These are phyloP conservation scores for Coregonus suidteri DNA, from an alignment of 2,797 vertebrate genomes.

Conservation along the genomic window DNA sequence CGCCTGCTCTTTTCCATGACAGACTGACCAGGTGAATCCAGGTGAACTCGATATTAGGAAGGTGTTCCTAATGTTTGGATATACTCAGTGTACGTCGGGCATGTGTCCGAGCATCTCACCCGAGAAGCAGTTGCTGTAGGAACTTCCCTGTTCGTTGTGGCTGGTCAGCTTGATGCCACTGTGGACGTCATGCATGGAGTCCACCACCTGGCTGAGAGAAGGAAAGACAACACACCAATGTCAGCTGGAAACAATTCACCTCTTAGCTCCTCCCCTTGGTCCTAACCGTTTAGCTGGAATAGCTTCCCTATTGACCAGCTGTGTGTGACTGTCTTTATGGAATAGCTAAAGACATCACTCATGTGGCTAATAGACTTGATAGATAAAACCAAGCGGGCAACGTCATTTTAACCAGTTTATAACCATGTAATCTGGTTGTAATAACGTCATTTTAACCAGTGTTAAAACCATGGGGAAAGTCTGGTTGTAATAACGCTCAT, in stretches of 20 bases:
- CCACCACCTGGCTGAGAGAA: conserved; percentile 82
- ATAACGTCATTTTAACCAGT: too few relatives aligned
- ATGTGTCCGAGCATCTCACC: conserved; percentile 67
- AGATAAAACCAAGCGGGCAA: too few relatives aligned
- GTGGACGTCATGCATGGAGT: conserved; percentile 86
- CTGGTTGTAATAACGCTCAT: too few relatives aligned
- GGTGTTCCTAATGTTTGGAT: too few relatives aligned
- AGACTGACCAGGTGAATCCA: too few relatives aligned
- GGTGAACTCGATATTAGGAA: too few relatives aligned
- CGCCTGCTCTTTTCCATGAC: too few relatives aligned
- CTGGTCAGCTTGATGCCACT: conserved; percentile 83
- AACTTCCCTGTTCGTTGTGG: conserved; percentile 87
- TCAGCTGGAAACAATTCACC: background rate
- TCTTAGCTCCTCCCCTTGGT: background rate
- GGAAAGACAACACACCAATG: background rate
- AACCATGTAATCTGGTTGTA: too few relatives aligned
- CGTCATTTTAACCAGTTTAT: too few relatives aligned
- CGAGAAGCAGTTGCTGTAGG: conserved; percentile 91
- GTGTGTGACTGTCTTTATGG: background rate
- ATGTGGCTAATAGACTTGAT: background rate
- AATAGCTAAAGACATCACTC: background rate
- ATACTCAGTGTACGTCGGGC: background rate
- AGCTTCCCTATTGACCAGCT: background rate
- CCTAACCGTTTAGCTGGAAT: too few relatives aligned
- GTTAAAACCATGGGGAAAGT: too few relatives aligned